Evolutionary conservation across 2,113 vertebrate genomes (phyloP).

Genomic region (Nettapus auritus): DNA sequence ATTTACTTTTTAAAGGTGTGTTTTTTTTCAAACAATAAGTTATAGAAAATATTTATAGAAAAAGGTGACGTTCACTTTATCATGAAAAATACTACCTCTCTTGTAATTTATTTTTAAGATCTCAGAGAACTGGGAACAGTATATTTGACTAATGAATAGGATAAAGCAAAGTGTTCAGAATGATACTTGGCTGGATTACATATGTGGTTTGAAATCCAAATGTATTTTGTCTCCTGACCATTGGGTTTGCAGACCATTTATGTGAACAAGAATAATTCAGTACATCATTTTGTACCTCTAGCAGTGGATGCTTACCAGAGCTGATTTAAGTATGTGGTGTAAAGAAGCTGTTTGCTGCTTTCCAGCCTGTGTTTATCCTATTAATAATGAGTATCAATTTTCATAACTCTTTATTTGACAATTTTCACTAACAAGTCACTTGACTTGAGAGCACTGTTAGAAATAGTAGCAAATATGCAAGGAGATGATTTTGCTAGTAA

Average conservation of each 20-base stretch:
- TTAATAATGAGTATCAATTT: not conserved
- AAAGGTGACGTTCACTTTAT: not conserved
- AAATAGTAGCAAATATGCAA: not conserved
- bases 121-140: not conserved
- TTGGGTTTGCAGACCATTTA: not conserved
- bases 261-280: not conserved
- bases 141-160: not conserved
- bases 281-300: not conserved
- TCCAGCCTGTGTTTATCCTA: not conserved
- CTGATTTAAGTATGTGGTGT: not conserved
- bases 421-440: not conserved
- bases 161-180: not conserved
- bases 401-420: not conserved
- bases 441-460: not conserved
- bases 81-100: not conserved
- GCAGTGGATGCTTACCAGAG: not conserved
- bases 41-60: not conserved
- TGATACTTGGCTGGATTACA: not conserved
- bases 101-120: not conserved
- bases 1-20: not conserved
- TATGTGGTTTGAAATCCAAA: not conserved
- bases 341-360: not conserved
- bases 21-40: not conserved
- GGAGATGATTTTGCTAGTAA: not conserved
- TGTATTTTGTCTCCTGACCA: not conserved